Evolutionary conservation across 2,113 vertebrate species (phyloP), one percentile per base, ranked within the genome.

Genomic region (Trogon melanurus): DNA sequence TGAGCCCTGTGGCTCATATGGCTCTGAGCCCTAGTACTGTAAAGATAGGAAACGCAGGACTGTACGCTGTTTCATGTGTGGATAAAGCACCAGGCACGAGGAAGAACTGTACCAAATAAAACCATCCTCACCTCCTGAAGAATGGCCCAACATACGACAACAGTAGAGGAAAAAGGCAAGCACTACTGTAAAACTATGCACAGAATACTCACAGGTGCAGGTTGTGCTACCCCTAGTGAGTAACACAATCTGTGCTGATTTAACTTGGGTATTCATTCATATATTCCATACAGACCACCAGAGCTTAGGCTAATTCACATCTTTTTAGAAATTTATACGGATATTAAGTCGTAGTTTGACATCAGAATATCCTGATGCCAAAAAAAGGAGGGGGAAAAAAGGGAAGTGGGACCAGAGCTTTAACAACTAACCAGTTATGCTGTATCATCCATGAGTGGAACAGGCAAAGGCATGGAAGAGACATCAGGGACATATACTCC

Each of bases 111-210:
- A 47, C 14, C 18, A 73, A 76, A 50, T 71, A 27, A 64, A 74
- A 58, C 48, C 62, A 56, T 27, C 45, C 66, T 48, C 45, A 50
- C 11, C 15, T 54, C 16, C 22, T 8, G 3, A 79, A 93, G 87
- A 90, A 78, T 45, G 60, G 83, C 91, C 85, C 72, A 80, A 79
- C 18, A 64, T 57, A 64, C 67, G 93, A 65, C 93, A 94, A 79
- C 17, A 87, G 32, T 54, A 61, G 76, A 92, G 57, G 32, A 94
- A 95, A 47, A 11, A 45, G 62, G 50, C 80, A 91, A 84, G 48
- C 47, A 60, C 70, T 85, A 76, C 72, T n/a, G 36, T 57, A 14
- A 56, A 76, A 87, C 78, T 94, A 13, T 5, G 3, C 5, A 41
- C 11, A 54, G 41, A 95, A 76, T 41, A 69, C 23, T n/a, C 50